phyloP scores from a whole-genome alignment of 2,888 invertebrate species.

The Papilio elwesi region DNA sequence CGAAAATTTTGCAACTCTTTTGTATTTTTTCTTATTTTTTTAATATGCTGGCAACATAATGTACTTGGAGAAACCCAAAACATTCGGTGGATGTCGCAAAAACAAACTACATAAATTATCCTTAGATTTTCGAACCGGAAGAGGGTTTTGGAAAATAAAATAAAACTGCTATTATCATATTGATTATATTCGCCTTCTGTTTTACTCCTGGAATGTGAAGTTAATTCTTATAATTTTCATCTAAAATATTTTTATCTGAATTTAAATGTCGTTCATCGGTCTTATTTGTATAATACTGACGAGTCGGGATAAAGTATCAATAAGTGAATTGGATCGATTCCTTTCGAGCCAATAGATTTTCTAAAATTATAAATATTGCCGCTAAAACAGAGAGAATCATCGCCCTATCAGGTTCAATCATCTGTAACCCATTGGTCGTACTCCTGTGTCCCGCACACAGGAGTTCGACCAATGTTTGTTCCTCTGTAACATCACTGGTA shows the following conservation, averaged over 20 bases:
- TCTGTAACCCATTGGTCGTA: too few species aligned
- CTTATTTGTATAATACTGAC: background rate
- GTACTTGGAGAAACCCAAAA: background rate
- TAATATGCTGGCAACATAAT: background rate
- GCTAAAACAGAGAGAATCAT: too few species aligned
- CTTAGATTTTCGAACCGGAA: background rate
- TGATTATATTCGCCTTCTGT: background rate
- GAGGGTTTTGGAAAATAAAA: background rate
- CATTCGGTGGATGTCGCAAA: background rate
- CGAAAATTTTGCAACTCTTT: background rate
- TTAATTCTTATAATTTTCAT: too few species aligned
- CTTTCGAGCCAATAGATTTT: background rate
- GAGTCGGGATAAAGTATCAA: background rate
- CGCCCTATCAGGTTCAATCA: too few species aligned
- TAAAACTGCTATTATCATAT: constrained; percentile 30
- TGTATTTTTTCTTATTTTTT: background rate
- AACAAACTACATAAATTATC: background rate
- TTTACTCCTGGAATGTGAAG: background rate
- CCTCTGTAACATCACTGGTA: too few species aligned
- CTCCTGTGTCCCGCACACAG: too few species aligned
- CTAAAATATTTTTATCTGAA: background rate
- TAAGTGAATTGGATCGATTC: background rate
- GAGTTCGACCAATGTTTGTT: too few species aligned
- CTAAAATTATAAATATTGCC: background rate
- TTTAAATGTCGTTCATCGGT: background rate